phyloP scores from a whole-genome alignment of 2,888 invertebrate genomes.

The Deilephila elpenor region DNA sequence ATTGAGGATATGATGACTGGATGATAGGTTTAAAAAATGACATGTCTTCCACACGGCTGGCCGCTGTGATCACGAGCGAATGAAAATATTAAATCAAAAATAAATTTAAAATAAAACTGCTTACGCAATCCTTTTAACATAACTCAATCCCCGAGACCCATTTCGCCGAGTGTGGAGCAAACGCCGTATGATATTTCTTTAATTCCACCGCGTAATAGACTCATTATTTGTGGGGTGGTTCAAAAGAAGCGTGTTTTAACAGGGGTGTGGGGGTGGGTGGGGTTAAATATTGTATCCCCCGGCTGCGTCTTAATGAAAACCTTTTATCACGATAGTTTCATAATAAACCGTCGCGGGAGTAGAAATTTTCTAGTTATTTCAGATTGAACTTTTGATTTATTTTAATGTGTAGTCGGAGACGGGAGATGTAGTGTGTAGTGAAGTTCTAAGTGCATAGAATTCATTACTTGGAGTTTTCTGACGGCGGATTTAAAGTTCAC shows the following conservation, averaged over 20 bases:
- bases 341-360: not conserved
- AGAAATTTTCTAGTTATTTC: not conserved
- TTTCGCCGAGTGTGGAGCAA: slow-evolving; percentile 1
- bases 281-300: slow-evolving; percentile 21
- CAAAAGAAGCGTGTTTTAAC: slow-evolving; percentile 13
- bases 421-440: not conserved
- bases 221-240: slow-evolving; percentile 24
- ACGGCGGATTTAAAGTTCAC: too few species aligned
- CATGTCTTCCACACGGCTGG: too few species aligned
- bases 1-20: too few species aligned
- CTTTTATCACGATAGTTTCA: slow-evolving; percentile 18
- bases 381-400: not conserved
- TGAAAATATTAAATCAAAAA: too few species aligned
- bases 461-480: too few species aligned
- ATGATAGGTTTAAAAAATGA: too few species aligned
- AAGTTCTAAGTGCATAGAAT: not conserved
- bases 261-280: not conserved
- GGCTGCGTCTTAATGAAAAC: slow-evolving; percentile 14
- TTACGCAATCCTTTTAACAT: not conserved
- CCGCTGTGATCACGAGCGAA: too few species aligned
- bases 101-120: not conserved
- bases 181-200: slow-evolving; percentile 8
- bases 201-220: slow-evolving; percentile 17
- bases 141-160: not conserved
- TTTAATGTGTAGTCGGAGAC: not conserved